A percentile compares a stretch with the other conserved stretches of the same genome.
These are phyloP conservation scores for Hemaris fuciformis DNA, from an alignment of 2,888 invertebrate genomes.

Conservation along the genomic window DNA sequence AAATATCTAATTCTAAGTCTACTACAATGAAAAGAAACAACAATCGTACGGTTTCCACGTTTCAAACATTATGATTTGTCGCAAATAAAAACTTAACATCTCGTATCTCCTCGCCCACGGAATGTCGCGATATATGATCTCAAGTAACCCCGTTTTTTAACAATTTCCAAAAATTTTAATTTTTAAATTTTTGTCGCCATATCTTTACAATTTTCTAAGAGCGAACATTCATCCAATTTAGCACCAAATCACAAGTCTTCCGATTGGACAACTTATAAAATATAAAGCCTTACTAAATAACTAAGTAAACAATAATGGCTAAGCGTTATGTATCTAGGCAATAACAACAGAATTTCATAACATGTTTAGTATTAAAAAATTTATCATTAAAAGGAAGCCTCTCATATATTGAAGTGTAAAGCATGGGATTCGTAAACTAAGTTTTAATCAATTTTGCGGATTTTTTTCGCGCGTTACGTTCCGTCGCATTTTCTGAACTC, in stretches of 20 bases:
- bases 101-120: slow-evolving; percentile 56
- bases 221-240: slow-evolving; percentile 74
- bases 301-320: slow-evolving; percentile 76
- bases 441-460: neutral
- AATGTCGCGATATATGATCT: slow-evolving; percentile 67
- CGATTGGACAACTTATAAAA: slow-evolving; percentile 71
- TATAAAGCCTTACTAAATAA: slow-evolving; percentile 70
- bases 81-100: slow-evolving; percentile 80
- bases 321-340: slow-evolving; percentile 77
- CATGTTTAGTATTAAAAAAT: slow-evolving; percentile 65
- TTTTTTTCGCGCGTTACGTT: neutral
- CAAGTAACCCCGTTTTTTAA: slow-evolving; percentile 20
- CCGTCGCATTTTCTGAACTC: too few species aligned
- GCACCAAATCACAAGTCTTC: slow-evolving; percentile 81
- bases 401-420: slow-evolving; percentile 60
- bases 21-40: slow-evolving; percentile 78
- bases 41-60: slow-evolving; percentile 66
- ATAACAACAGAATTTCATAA: slow-evolving; percentile 80
- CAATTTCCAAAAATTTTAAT: slow-evolving; percentile 28
- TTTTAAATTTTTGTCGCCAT: neutral
- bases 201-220: slow-evolving; percentile 22
- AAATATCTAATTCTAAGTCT: slow-evolving; percentile 69
- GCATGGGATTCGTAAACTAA: slow-evolving; percentile 32
- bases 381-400: slow-evolving; percentile 68
- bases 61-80: slow-evolving; percentile 53